phyloP scores from a whole-genome alignment of 2,797 vertebrate genomes.

The Esox masquinongy region DNA sequence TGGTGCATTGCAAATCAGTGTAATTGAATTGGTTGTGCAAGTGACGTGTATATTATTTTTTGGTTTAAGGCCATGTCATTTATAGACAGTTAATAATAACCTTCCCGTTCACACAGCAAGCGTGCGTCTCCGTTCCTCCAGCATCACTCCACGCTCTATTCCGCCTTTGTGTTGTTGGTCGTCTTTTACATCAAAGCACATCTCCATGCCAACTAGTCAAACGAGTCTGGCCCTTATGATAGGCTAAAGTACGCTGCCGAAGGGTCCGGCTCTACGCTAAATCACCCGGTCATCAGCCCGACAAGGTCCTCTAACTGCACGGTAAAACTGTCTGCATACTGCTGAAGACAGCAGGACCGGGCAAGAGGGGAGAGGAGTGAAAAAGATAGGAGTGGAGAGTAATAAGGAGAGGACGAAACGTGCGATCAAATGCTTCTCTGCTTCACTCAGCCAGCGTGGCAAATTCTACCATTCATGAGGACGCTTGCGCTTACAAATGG shows the following conservation, averaged over 20 bases:
- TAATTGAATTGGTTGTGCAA: too few species aligned
- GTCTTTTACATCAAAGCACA: slow-evolving; percentile 58
- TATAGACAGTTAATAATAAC: too few species aligned
- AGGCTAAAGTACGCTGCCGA: background rate
- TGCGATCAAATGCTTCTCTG: slow-evolving; percentile 47
- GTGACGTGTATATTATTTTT: too few species aligned
- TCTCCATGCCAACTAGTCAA: slow-evolving; percentile 55
- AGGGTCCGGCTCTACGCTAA: slow-evolving; percentile 49
- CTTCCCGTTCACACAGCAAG: background rate
- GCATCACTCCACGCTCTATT: slow-evolving; percentile 3
- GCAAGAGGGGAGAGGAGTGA: slow-evolving; percentile 22
- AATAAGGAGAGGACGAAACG: slow-evolving; percentile 30
- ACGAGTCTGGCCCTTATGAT: slow-evolving; percentile 49
- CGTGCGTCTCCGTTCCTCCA: background rate
- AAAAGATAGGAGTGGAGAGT: background rate
- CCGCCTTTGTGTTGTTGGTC: slow-evolving; percentile 24
- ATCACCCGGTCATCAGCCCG: slow-evolving; percentile 61
- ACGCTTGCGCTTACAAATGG: background rate
- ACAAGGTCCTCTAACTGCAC: slow-evolving; percentile 64
- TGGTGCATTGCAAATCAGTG: too few species aligned
- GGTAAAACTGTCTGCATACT: slow-evolving; percentile 73
- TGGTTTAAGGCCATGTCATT: too few species aligned
- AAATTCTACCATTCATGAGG: slow-evolving; percentile 11
- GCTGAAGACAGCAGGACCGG: slow-evolving; percentile 74
- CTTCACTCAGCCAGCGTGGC: slow-evolving; percentile 35